phyloP scores from a whole-genome alignment of 2,113 vertebrate species.

The Osmerus mordax region DNA sequence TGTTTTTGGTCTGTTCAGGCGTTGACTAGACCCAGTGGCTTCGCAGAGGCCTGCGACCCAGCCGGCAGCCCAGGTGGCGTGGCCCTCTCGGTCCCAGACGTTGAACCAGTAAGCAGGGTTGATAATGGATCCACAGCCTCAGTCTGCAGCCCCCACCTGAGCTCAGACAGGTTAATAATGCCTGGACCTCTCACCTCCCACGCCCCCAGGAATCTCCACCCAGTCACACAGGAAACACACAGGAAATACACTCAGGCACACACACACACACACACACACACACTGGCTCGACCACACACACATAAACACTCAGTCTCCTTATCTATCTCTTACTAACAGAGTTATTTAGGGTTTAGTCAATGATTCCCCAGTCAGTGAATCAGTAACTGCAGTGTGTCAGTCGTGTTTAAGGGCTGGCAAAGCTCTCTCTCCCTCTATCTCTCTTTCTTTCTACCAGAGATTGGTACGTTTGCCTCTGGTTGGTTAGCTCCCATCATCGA shows the following conservation, averaged over 20 bases:
- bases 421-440: not conserved
- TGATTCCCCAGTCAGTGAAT: not conserved
- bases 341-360: not conserved
- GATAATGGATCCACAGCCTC: conserved; percentile 38
- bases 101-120: conserved; percentile 37
- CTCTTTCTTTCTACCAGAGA: not conserved
- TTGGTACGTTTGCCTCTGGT: too few species aligned
- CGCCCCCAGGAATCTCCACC: not conserved
- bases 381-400: not conserved
- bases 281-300: not conserved
- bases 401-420: not conserved
- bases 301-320: not conserved
- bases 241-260: conserved; percentile 13
- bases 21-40: not conserved
- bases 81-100: conserved; percentile 31
- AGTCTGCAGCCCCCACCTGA: conserved; percentile 19
- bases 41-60: conserved; percentile 8
- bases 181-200: conserved; percentile 10
- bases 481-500: too few species aligned
- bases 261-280: not conserved
- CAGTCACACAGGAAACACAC: conserved; percentile 7
- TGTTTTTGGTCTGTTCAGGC: not conserved
- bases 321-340: not conserved
- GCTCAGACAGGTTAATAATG: conserved; percentile 44
- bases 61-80: conserved; percentile 15